These are phyloP conservation scores for Lasioglossum albipes DNA, from an alignment of 1,140 invertebrate species.

Conservation along the genomic window DNA sequence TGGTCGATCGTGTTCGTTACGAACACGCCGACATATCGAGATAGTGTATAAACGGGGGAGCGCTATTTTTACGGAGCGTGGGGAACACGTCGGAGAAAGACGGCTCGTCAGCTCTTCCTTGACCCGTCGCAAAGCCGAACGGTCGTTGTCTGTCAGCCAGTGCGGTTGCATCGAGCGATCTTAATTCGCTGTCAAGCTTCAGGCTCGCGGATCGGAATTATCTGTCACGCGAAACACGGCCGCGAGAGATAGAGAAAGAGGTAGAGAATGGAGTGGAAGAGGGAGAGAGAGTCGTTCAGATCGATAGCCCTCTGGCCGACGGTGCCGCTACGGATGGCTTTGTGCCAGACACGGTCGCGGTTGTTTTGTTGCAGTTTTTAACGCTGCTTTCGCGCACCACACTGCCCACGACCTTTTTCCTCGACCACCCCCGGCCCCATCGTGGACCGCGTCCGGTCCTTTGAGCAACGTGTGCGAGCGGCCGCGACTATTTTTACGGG, in stretches of 20 bases:
- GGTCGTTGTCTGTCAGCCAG: neutral
- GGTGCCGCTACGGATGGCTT: slow-evolving; percentile 51
- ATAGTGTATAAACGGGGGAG: neutral
- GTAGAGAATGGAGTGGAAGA: neutral
- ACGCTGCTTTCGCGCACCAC: neutral
- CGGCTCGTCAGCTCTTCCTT: neutral
- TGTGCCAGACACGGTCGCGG: slow-evolving; percentile 42
- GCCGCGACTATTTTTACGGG: slow-evolving; percentile 41
- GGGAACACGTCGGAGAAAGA: neutral
- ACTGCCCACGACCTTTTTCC: neutral
- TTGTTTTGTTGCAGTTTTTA: slow-evolving; percentile 55
- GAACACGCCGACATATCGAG: neutral
- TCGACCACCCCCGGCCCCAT: neutral
- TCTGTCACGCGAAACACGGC: slow-evolving; percentile 14
- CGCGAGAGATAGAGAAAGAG: neutral
- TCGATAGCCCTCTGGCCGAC: slow-evolving; percentile 45
- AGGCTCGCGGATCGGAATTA: neutral
- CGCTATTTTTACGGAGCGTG: neutral
- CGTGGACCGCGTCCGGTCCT: neutral
- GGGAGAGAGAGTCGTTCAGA: slow-evolving; percentile 20
- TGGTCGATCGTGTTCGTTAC: neutral
- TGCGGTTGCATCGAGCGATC: slow-evolving; percentile 24
- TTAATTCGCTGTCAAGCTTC: slow-evolving; percentile 20
- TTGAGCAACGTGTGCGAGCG: slow-evolving; percentile 9
- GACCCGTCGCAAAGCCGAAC: slow-evolving; percentile 20